Evolutionary conservation across 2,888 invertebrate species (phyloP), one percentile per base, ranked within the genome.

Genomic region (Orchesellides sinensis): DNA sequence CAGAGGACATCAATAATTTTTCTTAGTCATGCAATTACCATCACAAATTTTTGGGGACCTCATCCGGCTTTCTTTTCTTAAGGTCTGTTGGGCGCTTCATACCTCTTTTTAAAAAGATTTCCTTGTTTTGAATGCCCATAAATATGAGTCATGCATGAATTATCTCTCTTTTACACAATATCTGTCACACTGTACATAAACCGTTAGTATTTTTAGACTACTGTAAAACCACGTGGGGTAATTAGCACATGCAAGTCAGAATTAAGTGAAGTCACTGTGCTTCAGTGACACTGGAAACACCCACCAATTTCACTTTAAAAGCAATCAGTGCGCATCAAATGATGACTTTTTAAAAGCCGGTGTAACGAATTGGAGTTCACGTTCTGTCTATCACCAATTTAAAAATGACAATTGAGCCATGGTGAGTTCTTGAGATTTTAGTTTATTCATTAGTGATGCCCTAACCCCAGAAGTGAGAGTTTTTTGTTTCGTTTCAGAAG

Each of bases 131-230:
- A 25, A 59, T 25, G 23, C 23, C 19, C 25, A 17, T 14, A 27
- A 61, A 21, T n/a, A n/a, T 74, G 73, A 74, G 65, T 74, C 74
- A 74, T 32, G 73, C 49, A 54, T 73, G 73, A 63, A 73, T 73
- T 32, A 73, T 47, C 49, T 29, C 49, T n/a, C 40, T 8, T 52
- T 69, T 69, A 35, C 69, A 35, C 69, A 69, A 69, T 29, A 5
- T 32, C 17, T 29, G 32, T 45, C n/a, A 65, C 40, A 65, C 5
- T 23, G 23, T 8, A 27, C 1, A 14, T 14, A 12, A 23, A 23
- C 6, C n/a, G 23, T n/a, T n/a, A n/a, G n/a, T n/a, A n/a, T n/a
- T n/a, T n/a, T n/a, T n/a, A n/a, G n/a, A n/a, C n/a, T n/a, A n/a
- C n/a, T n/a, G n/a, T 32, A n/a, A 54, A 69, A 35, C 32, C 69